Evolutionary conservation across 2,113 vertebrate genomes (phyloP).

Genomic region (Tychaedon coryphoeus): DNA sequence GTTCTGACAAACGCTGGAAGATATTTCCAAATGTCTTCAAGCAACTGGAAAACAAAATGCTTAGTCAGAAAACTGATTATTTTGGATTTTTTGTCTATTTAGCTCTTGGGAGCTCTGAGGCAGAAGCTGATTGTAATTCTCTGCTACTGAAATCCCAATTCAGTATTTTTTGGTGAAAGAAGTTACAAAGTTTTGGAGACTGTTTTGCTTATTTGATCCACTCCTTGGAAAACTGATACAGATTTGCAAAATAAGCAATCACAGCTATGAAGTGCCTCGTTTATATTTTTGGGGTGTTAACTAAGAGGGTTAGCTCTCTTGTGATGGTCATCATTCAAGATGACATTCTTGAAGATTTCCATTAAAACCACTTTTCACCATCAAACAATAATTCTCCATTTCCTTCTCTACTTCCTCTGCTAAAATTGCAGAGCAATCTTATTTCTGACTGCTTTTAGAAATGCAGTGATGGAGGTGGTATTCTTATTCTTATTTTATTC

Average conservation of each 20-base stretch:
- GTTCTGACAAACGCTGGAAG: neutral
- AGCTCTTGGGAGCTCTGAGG: neutral
- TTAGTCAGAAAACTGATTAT: neutral
- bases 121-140: neutral
- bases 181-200: neutral
- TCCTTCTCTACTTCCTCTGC: neutral
- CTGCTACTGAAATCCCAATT: neutral
- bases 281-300: neutral
- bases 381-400: neutral
- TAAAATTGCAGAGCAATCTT: neutral
- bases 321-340: neutral
- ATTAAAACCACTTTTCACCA: neutral
- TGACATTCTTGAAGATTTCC: rapidly evolving
- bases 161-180: neutral
- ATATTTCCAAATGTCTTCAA: neutral
- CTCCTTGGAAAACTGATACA: neutral
- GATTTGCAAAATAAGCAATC: neutral
- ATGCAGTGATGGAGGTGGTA: neutral
- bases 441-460: neutral
- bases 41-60: neutral
- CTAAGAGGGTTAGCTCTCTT: neutral
- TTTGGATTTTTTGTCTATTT: neutral
- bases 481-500: neutral
- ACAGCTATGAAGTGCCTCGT: neutral
- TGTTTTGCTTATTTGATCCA: neutral